Evolutionary conservation across 1,140 invertebrate species (phyloP), one percentile per base, ranked within the genome.

Genomic region (Papilio machaon): DNA sequence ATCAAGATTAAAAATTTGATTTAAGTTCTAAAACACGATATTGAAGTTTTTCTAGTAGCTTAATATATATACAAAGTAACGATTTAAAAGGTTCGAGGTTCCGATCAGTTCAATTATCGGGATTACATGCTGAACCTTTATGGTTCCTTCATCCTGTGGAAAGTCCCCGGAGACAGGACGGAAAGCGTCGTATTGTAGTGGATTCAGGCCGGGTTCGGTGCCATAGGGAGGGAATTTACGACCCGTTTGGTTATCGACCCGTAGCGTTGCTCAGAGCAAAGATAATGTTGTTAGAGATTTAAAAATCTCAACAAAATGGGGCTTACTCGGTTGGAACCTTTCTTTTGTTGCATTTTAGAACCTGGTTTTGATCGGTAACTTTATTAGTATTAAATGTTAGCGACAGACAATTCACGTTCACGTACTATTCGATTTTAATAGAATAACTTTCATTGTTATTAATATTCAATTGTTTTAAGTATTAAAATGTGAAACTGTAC

Each of bases 221-320:
- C 85, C 87, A 89, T 85, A 93, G 91, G 91, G 93, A 73, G 87
- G 91, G 90, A 8, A 8, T 23, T 43, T 7, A 6, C 46, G 35
- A 92, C 92, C 90, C 87, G 93, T 23, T 85, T 87, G 87, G 78
- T 43, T 30, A 83, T 54, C 80, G 76, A 75, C 79, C 85, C 87
- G 84, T 89, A 91, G 91, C 89, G 86, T 93, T 94, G 92, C 92
- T 94, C 93, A 94, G 91, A 94, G 92, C 93, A 89, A 80, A 94
- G 93, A 60, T 74, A 87, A 94, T 94, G 89, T 91, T 92, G 89
- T 83, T 79, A 86, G 73, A 86, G 79, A 17, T 19, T 54, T 46
- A 82, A 67, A 8, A 23, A 70, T 86, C 86, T 87, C 15, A 93
- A 94, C 93, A 19, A 92, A 94, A 94, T 94, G 93, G 93, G 93